Evolutionary conservation across 2,888 invertebrate species (phyloP), one percentile per base, ranked within the genome.

Genomic region (Pachliopta kotzebuea): DNA sequence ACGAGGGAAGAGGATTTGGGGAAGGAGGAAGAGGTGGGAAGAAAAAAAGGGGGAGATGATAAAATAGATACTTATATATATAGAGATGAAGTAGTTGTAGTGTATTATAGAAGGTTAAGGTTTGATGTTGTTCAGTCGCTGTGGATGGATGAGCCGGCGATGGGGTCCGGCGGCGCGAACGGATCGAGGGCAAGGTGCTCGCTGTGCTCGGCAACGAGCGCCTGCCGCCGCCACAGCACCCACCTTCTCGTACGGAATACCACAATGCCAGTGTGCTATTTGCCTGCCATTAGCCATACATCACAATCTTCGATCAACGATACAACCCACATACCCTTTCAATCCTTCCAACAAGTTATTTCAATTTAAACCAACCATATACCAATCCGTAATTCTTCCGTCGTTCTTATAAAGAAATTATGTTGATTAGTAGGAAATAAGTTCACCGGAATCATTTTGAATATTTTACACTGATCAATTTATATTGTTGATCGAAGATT

Each of bases 81-180:
- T n/a, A 31, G 31, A 31, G 7, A 31, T 7, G 1, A 11, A 31
- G 29, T 31, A 2, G 42, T 2, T 18, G 17, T 6, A 14, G 7
- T 45, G 18, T 4, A 52, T 21, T 18, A 17, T 18, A 7, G 31
- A 60, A 37, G 42, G 54, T 49, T 49, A 66, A 63, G 60, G 18
- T 62, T 49, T 11, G 26, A 68, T 74, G 67, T 73, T 77, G 76
- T 72, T 77, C 93, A 94, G 94, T 94, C 94, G 79, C 90, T 93
- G 84, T 94, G 94, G 93, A 72, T 90, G 86, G 93, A 93, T 75
- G 93, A 93, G 69, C 21, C 62, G 21, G 79, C 75, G 60, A 76
- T 67, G 26, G 69, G 67, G 58, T 75, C 82, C 67, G 83, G 80
- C 67, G 76, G 67, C 71, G 73, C 81, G 67, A 73, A 83, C 69